Percentiles rank a stretch among this genome's conserved stretches.
phyloP scores from a whole-genome alignment of 2,113 vertebrate species.

The Cheirogaleus medius region DNA sequence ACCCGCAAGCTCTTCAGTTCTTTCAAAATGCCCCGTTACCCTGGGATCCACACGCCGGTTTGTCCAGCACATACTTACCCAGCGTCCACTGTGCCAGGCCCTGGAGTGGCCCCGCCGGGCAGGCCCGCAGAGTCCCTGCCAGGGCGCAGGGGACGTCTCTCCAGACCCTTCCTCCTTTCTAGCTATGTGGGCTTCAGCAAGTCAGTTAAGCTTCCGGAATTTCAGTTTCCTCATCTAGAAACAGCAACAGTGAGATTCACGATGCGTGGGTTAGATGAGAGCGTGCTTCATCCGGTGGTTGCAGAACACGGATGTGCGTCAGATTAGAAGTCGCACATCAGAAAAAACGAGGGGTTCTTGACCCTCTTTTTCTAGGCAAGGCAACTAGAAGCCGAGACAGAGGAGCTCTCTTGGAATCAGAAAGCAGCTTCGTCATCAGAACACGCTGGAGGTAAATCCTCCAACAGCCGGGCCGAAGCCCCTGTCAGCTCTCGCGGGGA shows the following conservation, averaged over 20 bases:
- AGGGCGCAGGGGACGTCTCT: neutral
- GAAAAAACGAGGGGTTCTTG: neutral
- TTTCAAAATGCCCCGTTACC: too few relatives aligned
- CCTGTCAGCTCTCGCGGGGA: rapidly evolving
- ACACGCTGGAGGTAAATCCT: too few relatives aligned
- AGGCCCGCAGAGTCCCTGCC: too few relatives aligned
- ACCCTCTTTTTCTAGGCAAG: neutral
- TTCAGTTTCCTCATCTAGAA: neutral
- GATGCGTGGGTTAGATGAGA: too few relatives aligned
- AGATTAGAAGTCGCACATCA: too few relatives aligned
- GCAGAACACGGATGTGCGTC: neutral
- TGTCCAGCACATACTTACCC: rapidly evolving
- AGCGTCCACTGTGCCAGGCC: neutral
- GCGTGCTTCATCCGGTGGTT: rapidly evolving
- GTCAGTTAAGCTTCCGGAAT: neutral
- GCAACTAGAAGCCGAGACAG: too few relatives aligned
- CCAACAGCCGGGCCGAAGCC: neutral
- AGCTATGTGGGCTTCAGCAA: rapidly evolving
- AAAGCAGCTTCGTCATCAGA: too few relatives aligned
- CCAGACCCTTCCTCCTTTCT: neutral
- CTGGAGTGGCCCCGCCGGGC: neutral
- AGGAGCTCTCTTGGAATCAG: neutral
- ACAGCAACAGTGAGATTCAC: too few relatives aligned
- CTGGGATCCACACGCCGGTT: neutral
- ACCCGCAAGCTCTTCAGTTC: neutral